Evolutionary conservation across 2,888 invertebrate species (phyloP).

Genomic region (Microctonus hyperodae): DNA sequence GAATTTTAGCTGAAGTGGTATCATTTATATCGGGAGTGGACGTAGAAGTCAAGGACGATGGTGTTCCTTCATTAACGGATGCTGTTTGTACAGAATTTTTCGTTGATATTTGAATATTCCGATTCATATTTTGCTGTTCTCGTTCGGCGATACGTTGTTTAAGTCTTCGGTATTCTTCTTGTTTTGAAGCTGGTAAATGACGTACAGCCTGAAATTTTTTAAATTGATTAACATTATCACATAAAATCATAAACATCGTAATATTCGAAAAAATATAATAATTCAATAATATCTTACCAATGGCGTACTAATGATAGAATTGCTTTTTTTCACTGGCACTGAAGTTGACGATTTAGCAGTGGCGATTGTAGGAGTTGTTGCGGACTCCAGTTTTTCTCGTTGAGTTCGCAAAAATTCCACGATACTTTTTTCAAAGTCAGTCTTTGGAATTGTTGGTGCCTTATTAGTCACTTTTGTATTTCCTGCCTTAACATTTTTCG

Average conservation of each 20-base stretch:
- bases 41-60: background rate
- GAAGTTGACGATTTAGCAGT: conserved; percentile 10
- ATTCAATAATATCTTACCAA: conserved; percentile 37
- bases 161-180: conserved; percentile 62
- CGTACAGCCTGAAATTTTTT: conserved; percentile 57
- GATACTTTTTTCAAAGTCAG: conserved; percentile 60
- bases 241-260: background rate
- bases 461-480: conserved; percentile 24
- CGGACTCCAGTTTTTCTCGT: conserved; percentile 54
- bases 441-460: conserved; percentile 43
- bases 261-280: background rate
- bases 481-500: background rate
- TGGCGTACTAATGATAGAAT: conserved; percentile 38
- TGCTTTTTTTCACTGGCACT: conserved; percentile 21
- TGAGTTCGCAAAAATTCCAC: conserved; percentile 56
- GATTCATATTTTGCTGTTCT: conserved; percentile 48
- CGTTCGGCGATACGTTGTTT: conserved; percentile 59
- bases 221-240: background rate
- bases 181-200: conserved; percentile 60
- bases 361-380: conserved; percentile 15
- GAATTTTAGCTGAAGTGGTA: background rate
- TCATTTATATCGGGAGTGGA: background rate
- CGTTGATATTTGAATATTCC: background rate
- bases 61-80: background rate
- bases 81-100: background rate